phyloP scores from a whole-genome alignment of 1,140 invertebrate genomes.

The Drosophila teissieri region DNA sequence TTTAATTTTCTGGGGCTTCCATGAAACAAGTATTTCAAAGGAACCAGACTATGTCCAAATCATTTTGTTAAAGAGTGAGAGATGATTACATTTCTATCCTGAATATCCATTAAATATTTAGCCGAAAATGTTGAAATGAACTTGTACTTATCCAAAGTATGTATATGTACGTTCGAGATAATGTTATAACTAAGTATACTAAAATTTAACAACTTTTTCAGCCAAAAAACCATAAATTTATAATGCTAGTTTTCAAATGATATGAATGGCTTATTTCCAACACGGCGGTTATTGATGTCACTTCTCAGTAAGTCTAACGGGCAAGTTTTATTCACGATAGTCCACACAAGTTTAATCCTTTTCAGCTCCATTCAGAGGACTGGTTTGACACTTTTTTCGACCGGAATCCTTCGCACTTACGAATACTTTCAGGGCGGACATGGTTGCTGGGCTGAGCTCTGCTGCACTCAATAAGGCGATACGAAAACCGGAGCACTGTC shows the following conservation, averaged over 20 bases:
- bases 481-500: slow-evolving; percentile 63
- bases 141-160: too few species aligned
- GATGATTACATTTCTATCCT: too few species aligned
- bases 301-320: background rate
- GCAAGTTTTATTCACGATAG: slow-evolving; percentile 3
- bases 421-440: slow-evolving; percentile 74
- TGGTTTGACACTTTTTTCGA: slow-evolving; percentile 28
- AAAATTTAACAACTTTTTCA: background rate
- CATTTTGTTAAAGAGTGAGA: too few species aligned
- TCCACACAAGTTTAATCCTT: slow-evolving; percentile 32
- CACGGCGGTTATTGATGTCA: too few species aligned
- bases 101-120: too few species aligned
- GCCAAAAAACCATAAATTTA: background rate
- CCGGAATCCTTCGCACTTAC: slow-evolving; percentile 68
- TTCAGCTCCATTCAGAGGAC: background rate
- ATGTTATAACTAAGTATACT: background rate
- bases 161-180: background rate
- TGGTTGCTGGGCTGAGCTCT: slow-evolving; percentile 43
- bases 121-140: too few species aligned
- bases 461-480: slow-evolving; percentile 18
- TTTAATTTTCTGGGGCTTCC: background rate
- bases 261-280: background rate
- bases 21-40: too few species aligned
- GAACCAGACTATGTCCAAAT: too few species aligned
- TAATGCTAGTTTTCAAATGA: too few species aligned